These are phyloP conservation scores for Zaprionus gabonicus DNA, from an alignment of 1,140 invertebrate genomes.

Conservation along the genomic window DNA sequence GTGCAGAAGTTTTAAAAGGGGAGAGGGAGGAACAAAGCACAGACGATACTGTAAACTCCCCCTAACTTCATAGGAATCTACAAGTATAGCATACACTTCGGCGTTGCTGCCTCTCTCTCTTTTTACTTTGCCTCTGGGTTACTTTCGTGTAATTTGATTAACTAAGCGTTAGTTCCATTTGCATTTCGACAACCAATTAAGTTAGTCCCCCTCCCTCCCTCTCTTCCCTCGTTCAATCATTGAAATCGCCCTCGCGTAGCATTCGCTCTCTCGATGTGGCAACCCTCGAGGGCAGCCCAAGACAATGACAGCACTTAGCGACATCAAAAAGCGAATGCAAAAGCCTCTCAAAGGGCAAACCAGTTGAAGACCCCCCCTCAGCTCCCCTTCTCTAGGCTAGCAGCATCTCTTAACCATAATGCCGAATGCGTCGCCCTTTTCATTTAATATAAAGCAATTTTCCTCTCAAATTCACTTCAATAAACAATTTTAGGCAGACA, in stretches of 20 bases:
- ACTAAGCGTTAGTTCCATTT: slow-evolving; percentile 1
- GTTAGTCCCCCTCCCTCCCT: neutral
- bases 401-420: slow-evolving; percentile 36
- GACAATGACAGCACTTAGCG: slow-evolving; percentile 57
- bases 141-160: slow-evolving; percentile 9
- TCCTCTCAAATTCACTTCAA: slow-evolving; percentile 80
- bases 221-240: slow-evolving; percentile 31
- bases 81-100: neutral
- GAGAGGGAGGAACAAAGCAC: neutral
- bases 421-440: slow-evolving; percentile 54
- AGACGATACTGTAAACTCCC: neutral
- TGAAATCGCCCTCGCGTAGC: slow-evolving; percentile 9
- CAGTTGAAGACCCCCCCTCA: slow-evolving; percentile 15
- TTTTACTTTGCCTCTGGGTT: neutral
- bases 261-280: slow-evolving; percentile 14
- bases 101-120: neutral
- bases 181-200: slow-evolving; percentile 21
- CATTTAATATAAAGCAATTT: slow-evolving; percentile 81
- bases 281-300: slow-evolving; percentile 41
- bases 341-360: slow-evolving; percentile 36
- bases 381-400: neutral
- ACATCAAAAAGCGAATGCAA: slow-evolving; percentile 58
- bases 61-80: neutral
- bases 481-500: slow-evolving; percentile 69
- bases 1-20: neutral